These are phyloP conservation scores for Agrochola lota DNA, from an alignment of 2,888 invertebrate genomes.

Conservation along the genomic window DNA sequence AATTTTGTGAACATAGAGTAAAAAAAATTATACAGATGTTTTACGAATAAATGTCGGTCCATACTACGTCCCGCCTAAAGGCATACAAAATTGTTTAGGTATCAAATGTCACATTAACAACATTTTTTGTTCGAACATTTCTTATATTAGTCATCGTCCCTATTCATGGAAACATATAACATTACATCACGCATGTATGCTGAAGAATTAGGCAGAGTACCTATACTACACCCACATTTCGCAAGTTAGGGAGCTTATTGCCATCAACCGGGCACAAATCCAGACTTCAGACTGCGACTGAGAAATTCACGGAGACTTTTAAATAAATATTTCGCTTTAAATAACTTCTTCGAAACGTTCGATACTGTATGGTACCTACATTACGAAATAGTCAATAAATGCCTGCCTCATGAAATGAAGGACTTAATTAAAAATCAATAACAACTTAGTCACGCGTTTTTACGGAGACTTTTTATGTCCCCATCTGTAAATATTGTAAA, in stretches of 20 bases:
- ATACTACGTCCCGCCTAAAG: no score
- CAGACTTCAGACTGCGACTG: no score
- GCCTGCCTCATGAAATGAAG: constrained; percentile 35
- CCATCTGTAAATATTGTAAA: constrained; percentile 8
- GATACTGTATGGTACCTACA: background rate
- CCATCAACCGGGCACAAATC: background rate
- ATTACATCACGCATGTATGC: background rate
- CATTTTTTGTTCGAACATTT: no score
- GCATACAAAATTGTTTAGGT: no score
- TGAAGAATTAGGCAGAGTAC: background rate
- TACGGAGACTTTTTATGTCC: constrained; percentile 33
- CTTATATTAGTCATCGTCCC: no score
- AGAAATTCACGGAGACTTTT: no score
- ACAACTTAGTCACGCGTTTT: constrained; percentile 46
- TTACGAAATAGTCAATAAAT: constrained; percentile 33
- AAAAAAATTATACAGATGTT: no score
- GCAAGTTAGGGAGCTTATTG: background rate
- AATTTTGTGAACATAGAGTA: no score
- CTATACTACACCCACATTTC: background rate
- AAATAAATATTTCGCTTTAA: background rate
- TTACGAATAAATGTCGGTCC: no score
- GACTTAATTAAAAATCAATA: constrained; percentile 62
- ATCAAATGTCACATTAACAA: no score
- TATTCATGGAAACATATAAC: background rate
- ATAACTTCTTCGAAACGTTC: background rate